These are phyloP conservation scores for Parazoanthus atlanticus DNA, from an alignment of 92 coral and sea anemone genomes.

Conservation along the genomic window DNA sequence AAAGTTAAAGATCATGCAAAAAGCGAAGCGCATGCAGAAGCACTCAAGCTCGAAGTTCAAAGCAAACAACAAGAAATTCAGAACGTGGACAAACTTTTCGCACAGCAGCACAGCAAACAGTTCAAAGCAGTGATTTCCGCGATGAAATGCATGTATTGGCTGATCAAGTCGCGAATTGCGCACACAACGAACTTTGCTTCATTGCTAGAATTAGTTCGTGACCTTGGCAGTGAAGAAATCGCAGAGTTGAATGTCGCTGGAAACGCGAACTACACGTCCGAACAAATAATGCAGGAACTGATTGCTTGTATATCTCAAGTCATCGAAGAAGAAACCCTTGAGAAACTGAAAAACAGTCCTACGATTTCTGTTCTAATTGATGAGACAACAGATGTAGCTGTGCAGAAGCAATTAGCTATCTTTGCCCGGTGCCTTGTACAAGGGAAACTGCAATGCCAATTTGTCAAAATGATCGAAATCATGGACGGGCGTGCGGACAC, in stretches of 20 bases:
- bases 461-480: slow-evolving; percentile 45
- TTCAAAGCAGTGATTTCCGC: slow-evolving; percentile 36
- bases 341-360: slow-evolving; percentile 28
- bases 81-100: not conserved
- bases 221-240: slow-evolving; percentile 31
- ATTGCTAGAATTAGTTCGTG: slow-evolving; percentile 24
- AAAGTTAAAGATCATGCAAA: not conserved
- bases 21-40: not conserved
- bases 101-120: not conserved
- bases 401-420: slow-evolving; percentile 14
- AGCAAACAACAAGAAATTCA: not conserved
- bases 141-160: slow-evolving; percentile 45
- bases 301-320: slow-evolving; percentile 13
- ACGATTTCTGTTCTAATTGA: slow-evolving; percentile 34
- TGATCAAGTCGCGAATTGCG: slow-evolving; percentile 22
- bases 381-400: slow-evolving; percentile 51
- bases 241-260: slow-evolving; percentile 29
- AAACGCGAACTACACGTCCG: slow-evolving; percentile 43
- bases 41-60: not conserved
- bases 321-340: slow-evolving; percentile 20
- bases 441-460: slow-evolving; percentile 21
- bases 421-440: not conserved
- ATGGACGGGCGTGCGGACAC: slow-evolving; percentile 46
- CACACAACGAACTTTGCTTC: slow-evolving; percentile 55
- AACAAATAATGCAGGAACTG: slow-evolving; percentile 46